A percentile compares a stretch with the other conserved stretches of the same genome.
Conservation (phyloP, 2,888 invertebrate species). For the Tetranychus truncatus region DNA sequence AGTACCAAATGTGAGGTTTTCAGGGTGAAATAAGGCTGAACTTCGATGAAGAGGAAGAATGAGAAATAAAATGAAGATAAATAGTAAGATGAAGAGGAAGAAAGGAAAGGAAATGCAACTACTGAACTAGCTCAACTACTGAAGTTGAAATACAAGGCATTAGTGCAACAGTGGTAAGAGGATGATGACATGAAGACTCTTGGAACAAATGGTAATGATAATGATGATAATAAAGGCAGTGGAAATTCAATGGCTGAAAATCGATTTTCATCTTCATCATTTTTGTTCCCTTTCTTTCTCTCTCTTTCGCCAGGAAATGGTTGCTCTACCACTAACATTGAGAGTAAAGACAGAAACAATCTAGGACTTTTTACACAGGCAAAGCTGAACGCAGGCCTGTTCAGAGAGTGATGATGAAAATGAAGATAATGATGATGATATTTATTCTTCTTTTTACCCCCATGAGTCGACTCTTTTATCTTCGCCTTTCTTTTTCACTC, state of each 20-base stretch:
- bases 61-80: not conserved
- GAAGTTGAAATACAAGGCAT: no score
- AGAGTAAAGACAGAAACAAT: not conserved
- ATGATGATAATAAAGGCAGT: not conserved
- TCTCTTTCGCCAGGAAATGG: not conserved
- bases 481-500: not conserved
- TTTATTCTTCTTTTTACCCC: not conserved
- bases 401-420: no score
- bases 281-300: not conserved
- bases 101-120: not conserved
- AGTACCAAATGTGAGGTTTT: no score
- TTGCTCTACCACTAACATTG: not conserved
- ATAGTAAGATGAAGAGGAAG: not conserved
- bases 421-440: not conserved
- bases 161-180: no score
- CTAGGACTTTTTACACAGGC: not conserved
- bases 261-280: not conserved
- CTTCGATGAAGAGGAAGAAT: not conserved
- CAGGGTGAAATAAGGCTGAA: no score
- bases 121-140: no score
- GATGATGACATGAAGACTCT: no score
- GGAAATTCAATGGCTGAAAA: not conserved
- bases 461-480: not conserved
- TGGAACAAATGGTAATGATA: not conserved
- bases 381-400: not conserved